phyloP scores from a whole-genome alignment of 2,888 invertebrate species.

The Thyatira batis region DNA sequence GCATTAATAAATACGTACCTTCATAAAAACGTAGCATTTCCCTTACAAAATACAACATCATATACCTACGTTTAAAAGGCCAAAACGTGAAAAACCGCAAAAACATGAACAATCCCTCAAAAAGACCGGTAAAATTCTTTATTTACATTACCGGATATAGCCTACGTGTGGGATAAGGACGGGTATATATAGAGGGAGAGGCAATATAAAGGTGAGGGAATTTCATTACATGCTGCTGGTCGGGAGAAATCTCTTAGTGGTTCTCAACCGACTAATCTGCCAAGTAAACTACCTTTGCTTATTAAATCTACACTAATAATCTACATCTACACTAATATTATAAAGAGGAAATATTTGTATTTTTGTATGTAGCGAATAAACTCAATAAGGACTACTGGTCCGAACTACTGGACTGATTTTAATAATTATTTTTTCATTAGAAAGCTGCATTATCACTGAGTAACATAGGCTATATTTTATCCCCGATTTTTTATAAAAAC shows the following conservation, averaged over 20 bases:
- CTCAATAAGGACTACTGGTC: too few relatives aligned
- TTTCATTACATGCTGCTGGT: constrained; percentile 33
- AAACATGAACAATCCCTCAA: neutral
- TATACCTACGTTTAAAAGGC: neutral
- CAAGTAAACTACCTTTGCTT: neutral
- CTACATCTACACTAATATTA: too few relatives aligned
- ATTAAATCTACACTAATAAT: constrained; percentile 4
- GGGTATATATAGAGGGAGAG: constrained; percentile 5
- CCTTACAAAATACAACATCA: neutral
- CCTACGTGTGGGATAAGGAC: neutral
- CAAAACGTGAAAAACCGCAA: neutral
- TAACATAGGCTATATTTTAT: too few relatives aligned
- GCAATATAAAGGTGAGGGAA: constrained; percentile 34
- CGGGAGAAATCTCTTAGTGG: constrained; percentile 2
- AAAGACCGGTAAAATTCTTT: neutral
- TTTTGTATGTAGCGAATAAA: too few relatives aligned
- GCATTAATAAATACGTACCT: too few relatives aligned
- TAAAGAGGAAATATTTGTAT: too few relatives aligned
- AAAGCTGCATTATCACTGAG: too few relatives aligned
- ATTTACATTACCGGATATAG: neutral
- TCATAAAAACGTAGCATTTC: too few relatives aligned
- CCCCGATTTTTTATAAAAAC: too few relatives aligned
- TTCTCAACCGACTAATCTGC: neutral
- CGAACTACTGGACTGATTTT: too few relatives aligned
- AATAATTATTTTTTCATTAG: too few relatives aligned